A percentile compares a stretch with the other conserved stretches of the same genome.
These are phyloP conservation scores for Hirtodrosophila confusa DNA, from an alignment of 2,888 invertebrate genomes.

Conservation along the genomic window DNA sequence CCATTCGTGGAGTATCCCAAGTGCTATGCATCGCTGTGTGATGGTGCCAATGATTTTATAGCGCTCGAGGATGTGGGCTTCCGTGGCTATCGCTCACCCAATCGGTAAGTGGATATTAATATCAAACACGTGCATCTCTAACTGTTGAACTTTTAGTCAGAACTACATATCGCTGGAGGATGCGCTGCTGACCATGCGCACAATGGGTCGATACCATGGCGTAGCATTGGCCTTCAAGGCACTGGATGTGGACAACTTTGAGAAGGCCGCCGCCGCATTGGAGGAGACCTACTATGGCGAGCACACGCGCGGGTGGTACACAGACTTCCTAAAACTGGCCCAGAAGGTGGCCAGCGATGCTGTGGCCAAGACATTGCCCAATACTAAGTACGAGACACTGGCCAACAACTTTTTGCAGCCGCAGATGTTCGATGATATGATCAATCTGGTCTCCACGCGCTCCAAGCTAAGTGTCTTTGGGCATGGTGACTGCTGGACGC, in stretches of 20 bases:
- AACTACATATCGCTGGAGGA: slow-evolving; percentile 82
- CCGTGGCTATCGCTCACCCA: slow-evolving; percentile 84
- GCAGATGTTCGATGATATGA: slow-evolving; percentile 85
- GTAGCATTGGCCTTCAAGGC: slow-evolving; percentile 86
- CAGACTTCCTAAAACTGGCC: slow-evolving; percentile 85
- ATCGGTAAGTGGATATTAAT: slow-evolving; percentile 63
- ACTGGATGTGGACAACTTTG: slow-evolving; percentile 85
- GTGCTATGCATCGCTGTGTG: slow-evolving; percentile 84
- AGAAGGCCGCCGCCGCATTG: slow-evolving; percentile 82
- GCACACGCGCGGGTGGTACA: slow-evolving; percentile 86
- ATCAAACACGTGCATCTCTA: not conserved
- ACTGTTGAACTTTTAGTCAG: slow-evolving; percentile 40
- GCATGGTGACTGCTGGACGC: slow-evolving; percentile 91
- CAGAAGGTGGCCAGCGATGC: slow-evolving; percentile 87
- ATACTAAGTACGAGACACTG: slow-evolving; percentile 86
- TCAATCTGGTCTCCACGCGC: slow-evolving; percentile 77
- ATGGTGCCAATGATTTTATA: slow-evolving; percentile 86
- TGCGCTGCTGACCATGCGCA: slow-evolving; percentile 85
- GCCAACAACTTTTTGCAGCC: slow-evolving; percentile 86
- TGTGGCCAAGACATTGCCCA: slow-evolving; percentile 87
- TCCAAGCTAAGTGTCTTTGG: slow-evolving; percentile 86
- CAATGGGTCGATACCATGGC: slow-evolving; percentile 87
- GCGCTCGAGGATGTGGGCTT: slow-evolving; percentile 86
- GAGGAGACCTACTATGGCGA: slow-evolving; percentile 87
- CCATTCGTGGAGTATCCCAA: slow-evolving; percentile 86